Evolutionary conservation across 2,797 vertebrate genomes (phyloP), one percentile per base, ranked within the genome.

Genomic region (Argya squamiceps): DNA sequence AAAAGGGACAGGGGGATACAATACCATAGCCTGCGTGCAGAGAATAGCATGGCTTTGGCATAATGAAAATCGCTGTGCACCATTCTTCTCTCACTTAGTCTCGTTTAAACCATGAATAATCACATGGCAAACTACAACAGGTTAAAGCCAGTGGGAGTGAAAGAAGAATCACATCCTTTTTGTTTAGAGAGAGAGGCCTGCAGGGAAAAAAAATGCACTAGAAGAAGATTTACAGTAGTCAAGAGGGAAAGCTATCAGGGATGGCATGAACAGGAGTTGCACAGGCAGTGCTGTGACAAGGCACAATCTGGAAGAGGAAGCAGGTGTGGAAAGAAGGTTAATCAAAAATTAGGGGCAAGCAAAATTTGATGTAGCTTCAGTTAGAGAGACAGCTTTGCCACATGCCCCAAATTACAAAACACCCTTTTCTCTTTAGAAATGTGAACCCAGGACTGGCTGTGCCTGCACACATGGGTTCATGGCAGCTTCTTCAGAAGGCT

Each of bases 71-170:
- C 39, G 1, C 81, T 67, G 67, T 36, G 32, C 88, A 56, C 34
- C 67, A 49, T 96, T 95, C 91, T 96, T 84, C 49, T 37, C 84
- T 88, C n/a, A 3, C 80, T 96, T 94, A 94, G 62, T 80, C 69
- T 94, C 10, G 0, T 91, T 95, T 97, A 95, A 92, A 88, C 79
- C 73, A 79, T 81, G 79, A 93, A 93, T 93, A 88, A 95, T 78
- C 69, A 64, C 87, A 96, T 29, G 65, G 62, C 52, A 93, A 94
- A 92, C 64, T 81, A 74, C 79, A 92, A 69, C 96, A 96, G 73
- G 82, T 93, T 91, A 94, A 88, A 94, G 76, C 32, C 83, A 86
- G 77, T 69, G 62, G 85, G 67, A 91, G 39, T 56, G 89, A 93
- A 44, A 70, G 84, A 69, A 95, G 85, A 93, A 90, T 94, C 88